phyloP scores from a whole-genome alignment of 2,797 vertebrate species.

The Falco naumanni region DNA sequence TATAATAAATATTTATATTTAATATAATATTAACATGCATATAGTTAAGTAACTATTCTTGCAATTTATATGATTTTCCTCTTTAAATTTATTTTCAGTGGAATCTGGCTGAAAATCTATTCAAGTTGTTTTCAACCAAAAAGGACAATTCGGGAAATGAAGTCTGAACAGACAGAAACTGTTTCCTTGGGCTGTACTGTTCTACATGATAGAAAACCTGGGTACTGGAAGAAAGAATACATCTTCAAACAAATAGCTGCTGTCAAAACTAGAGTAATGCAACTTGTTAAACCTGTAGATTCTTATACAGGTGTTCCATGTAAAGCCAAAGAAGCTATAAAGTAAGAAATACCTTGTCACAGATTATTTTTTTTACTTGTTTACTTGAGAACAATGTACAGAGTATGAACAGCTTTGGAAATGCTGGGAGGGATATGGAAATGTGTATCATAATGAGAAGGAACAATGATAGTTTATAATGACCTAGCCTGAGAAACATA shows the following conservation, averaged over 20 bases:
- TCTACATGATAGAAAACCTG: slow-evolving; percentile 67
- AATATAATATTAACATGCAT: no score
- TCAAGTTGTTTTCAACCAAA: slow-evolving; percentile 60
- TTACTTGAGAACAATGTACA: background rate
- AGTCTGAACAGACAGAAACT: slow-evolving; percentile 30
- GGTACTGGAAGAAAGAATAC: slow-evolving; percentile 86
- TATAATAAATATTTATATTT: no score
- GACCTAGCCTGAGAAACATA: background rate
- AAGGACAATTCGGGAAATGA: slow-evolving; percentile 57
- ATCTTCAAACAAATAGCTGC: slow-evolving; percentile 76
- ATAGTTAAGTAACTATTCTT: background rate
- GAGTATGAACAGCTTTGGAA: background rate
- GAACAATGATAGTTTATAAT: background rate
- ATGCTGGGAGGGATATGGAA: background rate
- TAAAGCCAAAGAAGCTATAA: slow-evolving; percentile 80
- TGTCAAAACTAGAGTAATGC: slow-evolving; percentile 74
- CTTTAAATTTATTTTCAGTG: slow-evolving; percentile 69
- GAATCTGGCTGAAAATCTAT: slow-evolving; percentile 85
- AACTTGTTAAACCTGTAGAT: slow-evolving; percentile 77
- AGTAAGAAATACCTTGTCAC: slow-evolving; percentile 59
- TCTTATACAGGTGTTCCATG: slow-evolving; percentile 82
- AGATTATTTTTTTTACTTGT: no score
- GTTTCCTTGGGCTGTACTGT: slow-evolving; percentile 31
- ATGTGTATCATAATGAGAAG: background rate
- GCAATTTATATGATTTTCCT: background rate